Conservation (phyloP, 2,888 invertebrate species). For the Lepidocyrtinus sp. region DNA sequence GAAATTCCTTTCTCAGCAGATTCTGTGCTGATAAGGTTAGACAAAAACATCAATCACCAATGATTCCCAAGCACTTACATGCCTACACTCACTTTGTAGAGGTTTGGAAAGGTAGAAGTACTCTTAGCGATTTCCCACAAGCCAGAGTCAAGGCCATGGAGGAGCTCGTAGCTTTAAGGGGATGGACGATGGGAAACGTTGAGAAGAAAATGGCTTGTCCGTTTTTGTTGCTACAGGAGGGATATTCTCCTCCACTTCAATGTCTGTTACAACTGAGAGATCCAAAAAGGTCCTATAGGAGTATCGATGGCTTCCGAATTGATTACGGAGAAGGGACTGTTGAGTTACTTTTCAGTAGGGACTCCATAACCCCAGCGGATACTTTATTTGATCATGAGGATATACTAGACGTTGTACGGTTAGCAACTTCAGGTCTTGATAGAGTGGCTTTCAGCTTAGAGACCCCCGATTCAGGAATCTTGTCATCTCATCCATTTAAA, state of each 20-base stretch:
- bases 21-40: conserved; percentile 62
- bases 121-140: conserved; percentile 49
- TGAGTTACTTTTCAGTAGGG: conserved; percentile 50
- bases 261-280: conserved; percentile 50
- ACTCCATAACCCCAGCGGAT: conserved; percentile 29
- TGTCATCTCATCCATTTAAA: conserved; percentile 61
- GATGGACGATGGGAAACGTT: conserved; percentile 54
- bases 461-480: conserved; percentile 39
- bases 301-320: conserved; percentile 63
- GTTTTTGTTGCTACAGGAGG: conserved; percentile 43
- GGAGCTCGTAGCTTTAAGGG: conserved; percentile 47
- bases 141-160: conserved; percentile 58
- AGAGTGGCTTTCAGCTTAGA: conserved; percentile 46
- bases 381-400: conserved; percentile 59
- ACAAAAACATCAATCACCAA: conserved; percentile 51
- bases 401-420: conserved; percentile 56
- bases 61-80: conserved; percentile 60
- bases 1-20: conserved; percentile 60
- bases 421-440: conserved; percentile 37
- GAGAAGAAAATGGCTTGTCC: conserved; percentile 48
- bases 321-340: conserved; percentile 53
- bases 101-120: conserved; percentile 63
- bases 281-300: conserved; percentile 42
- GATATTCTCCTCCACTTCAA: conserved; percentile 41
- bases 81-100: conserved; percentile 66